Evolutionary conservation across 2,797 vertebrate species (phyloP), one percentile per base, ranked within the genome.

Genomic region (Meriones psammophilus): DNA sequence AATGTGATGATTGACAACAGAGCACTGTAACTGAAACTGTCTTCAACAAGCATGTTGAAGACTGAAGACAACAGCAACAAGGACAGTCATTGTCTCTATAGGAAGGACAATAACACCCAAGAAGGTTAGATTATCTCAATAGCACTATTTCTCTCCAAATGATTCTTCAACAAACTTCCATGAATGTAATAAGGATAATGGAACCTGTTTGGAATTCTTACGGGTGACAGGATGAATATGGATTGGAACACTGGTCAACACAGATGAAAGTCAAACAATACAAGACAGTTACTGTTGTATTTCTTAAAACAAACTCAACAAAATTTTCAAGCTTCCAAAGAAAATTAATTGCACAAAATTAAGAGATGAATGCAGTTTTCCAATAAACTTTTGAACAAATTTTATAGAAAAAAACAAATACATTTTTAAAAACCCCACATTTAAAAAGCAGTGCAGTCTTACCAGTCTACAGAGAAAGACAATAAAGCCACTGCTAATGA

Each of bases 261-360:
- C 24, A 92, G 50, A 56, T 62, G 64, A 80, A 83, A 94, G 15
- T 24, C 6, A 28, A 39, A 86, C 18, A 20, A 60, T 26, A n/a
- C 10, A 42, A n/a, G 26, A 68, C 71, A 64, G 64, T 54, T 20
- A 74, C 50, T 26, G 36, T 26, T 74, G 17, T 64, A 36, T 81
- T 89, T 39, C 54, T 12, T 64, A 83, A 80, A 76, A 78, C n/a
- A 10, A 69, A 89, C 9, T 15, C 50, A 78, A 80, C 28, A 94
- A 88, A 81, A 58, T 58, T 26, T 60, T 28, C 42, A 33, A 88
- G 30, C 2, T 95, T 83, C 50, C 42, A 90, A 73, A 73, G 28
- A 64, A 15, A 92, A 84, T 88, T 89, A 92, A 84, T 88, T 87
- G 62, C 1, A 56, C 3, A 74, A 96, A 79, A 79, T 89, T 66